A percentile compares a stretch with the other conserved stretches of the same genome.
phyloP scores from a whole-genome alignment of 1,140 invertebrate species.

The Drosophila bipectinata region DNA sequence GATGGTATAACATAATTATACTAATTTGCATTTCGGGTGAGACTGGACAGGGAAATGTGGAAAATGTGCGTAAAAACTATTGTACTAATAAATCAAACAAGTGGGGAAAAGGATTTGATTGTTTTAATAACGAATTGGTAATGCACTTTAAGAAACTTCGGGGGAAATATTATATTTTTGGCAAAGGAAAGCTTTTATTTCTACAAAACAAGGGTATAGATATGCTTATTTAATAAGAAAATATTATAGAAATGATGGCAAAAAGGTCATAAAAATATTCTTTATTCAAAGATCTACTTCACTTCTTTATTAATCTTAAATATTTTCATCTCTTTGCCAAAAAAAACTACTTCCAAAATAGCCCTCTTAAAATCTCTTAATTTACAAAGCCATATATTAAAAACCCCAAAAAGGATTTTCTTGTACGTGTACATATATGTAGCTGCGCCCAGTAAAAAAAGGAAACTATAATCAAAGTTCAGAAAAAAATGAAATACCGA shows the following conservation, averaged over 20 bases:
- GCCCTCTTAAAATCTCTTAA: neutral
- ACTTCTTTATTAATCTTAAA: too few species aligned
- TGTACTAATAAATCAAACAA: constrained; percentile 73
- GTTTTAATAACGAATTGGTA: neutral
- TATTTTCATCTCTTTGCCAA: neutral
- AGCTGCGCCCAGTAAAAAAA: constrained; percentile 49
- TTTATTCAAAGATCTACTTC: too few species aligned
- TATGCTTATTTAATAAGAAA: too few species aligned
- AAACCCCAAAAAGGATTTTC: constrained; percentile 37
- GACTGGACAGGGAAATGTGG: constrained; percentile 32
- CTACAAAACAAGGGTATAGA: too few species aligned
- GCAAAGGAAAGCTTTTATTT: too few species aligned
- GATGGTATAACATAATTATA: constrained; percentile 69
- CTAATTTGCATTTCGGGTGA: constrained; percentile 70
- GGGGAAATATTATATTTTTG: too few species aligned
- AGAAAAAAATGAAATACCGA: constrained; percentile 21
- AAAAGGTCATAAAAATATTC: too few species aligned
- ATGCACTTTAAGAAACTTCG: constrained; percentile 18
- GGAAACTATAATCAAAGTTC: constrained; percentile 22
- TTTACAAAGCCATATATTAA: constrained; percentile 56
- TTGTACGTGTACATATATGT: constrained; percentile 41
- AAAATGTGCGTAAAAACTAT: constrained; percentile 65
- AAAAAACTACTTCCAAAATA: neutral
- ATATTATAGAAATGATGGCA: too few species aligned
- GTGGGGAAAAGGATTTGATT: constrained; percentile 3